Percentiles rank a stretch among this genome's conserved stretches.
phyloP scores from a whole-genome alignment of 2,113 vertebrate genomes.

The Ginglymostoma cirratum region DNA sequence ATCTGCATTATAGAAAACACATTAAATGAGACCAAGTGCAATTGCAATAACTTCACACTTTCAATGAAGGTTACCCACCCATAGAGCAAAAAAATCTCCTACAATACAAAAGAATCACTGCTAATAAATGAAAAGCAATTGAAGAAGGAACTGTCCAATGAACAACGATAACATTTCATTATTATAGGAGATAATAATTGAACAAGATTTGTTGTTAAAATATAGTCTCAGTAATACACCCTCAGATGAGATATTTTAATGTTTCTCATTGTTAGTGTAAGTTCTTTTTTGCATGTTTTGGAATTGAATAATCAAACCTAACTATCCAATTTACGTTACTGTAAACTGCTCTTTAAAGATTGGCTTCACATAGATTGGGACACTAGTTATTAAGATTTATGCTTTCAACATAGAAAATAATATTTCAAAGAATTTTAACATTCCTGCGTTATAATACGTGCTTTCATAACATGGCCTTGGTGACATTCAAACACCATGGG shows the following conservation, averaged over 20 bases:
- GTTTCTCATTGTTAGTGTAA: background rate
- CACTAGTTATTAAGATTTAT: background rate
- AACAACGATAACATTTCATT: too few species aligned
- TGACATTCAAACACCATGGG: background rate
- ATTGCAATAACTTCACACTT: background rate
- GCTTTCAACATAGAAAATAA: background rate
- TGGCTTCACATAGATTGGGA: background rate
- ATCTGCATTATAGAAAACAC: conserved; percentile 60
- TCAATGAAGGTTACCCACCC: background rate
- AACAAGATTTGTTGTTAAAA: background rate
- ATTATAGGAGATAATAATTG: background rate
- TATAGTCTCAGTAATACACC: too few species aligned
- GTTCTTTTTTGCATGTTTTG: background rate
- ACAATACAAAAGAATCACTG: background rate
- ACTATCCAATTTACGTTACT: background rate
- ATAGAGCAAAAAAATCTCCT: background rate
- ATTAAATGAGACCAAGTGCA: background rate
- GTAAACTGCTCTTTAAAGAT: background rate
- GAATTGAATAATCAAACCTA: background rate
- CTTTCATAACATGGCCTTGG: background rate
- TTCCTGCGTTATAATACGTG: background rate
- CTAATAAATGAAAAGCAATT: background rate
- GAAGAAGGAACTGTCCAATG: background rate
- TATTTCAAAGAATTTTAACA: background rate
- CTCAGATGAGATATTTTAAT: background rate